Percentiles rank a stretch among this genome's conserved stretches.
Conservation (phyloP, 92 coral and sea anemone genomes). For the Pocillopora meandrina region DNA sequence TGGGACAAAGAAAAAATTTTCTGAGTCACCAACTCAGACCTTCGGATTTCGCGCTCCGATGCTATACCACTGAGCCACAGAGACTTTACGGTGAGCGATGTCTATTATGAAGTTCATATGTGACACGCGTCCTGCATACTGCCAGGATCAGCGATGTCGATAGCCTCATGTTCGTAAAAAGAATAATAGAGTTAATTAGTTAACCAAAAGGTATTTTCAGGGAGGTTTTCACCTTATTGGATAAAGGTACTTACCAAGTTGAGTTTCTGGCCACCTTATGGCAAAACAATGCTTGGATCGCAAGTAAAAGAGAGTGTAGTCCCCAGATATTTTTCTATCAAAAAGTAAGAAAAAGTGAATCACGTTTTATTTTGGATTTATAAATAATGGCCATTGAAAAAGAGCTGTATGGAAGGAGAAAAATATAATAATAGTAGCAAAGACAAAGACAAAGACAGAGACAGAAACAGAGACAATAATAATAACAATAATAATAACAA, state of each 20-base stretch:
- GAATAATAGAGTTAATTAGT: neutral
- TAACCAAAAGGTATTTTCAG: neutral
- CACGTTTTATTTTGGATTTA: neutral
- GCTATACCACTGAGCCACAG: no score
- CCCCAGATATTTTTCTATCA: conserved; percentile 1
- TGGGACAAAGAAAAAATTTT: no score
- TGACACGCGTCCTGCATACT: no score
- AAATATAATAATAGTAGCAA: neutral
- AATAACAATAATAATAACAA: neutral
- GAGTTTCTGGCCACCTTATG: conserved; percentile 15
- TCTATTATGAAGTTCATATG: no score
- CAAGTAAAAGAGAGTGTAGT: conserved; percentile 23
- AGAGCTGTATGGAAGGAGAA: neutral
- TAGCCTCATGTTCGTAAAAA: no score
- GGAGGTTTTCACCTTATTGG: neutral
- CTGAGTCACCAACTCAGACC: no score
- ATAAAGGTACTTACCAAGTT: conserved; percentile 2
- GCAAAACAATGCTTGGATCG: conserved; percentile 23
- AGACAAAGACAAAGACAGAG: neutral
- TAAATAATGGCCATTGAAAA: neutral
- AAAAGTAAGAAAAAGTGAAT: neutral
- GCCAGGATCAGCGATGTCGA: no score
- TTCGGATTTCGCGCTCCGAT: no score
- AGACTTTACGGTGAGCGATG: no score
- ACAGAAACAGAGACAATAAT: neutral